Evolutionary conservation across 1,140 invertebrate species (phyloP), one percentile per base, ranked within the genome.

Genomic region (Rhynchophorus ferrugineus): DNA sequence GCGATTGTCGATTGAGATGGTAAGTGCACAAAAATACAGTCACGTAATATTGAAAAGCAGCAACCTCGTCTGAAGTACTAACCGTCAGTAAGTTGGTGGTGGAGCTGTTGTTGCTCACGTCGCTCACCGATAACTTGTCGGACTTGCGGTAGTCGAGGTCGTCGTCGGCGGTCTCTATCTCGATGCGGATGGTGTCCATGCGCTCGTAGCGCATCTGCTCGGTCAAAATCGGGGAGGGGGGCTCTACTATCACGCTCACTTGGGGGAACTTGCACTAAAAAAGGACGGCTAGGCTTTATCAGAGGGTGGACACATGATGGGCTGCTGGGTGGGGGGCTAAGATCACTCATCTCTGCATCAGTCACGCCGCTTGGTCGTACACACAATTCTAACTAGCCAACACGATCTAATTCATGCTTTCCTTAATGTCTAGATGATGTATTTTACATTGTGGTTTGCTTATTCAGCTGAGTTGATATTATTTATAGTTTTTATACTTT

Each of bases 171-270:
- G 53, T 36, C 34, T 64, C 62, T 14, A 64, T 62, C 53, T 65
- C 63, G 35, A 66, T 60, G 11, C 59, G 47, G 16, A 67, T 55
- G 29, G 75, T 63, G 63, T 75, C 54, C 70, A 76, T 51, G 69
- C 75, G 51, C 70, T 77, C 57, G 66, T 66, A 13, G 70, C 73
- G 66, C 58, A 70, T 67, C 39, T 61, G 42, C 37, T 66, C 62
- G 49, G 67, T 71, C 41, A 71, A 66, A 48, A 67, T 76, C 17
- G 82, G 83, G 36, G 82, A 84, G 39, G 82, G 81, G 19, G 82
- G 82, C 64, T 84, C 78, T 17, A 84, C 79, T 41, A 84, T 78
- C 42, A 84, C 82, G 66, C 79, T 80, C 44, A 82, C 79, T 73
- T 77, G 75, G 44, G 80, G 77, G 63, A 78, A 77, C 49, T 66